Evolutionary conservation across 2,797 vertebrate genomes (phyloP), one percentile per base, ranked within the genome.

Genomic region (Mastacembelus armatus): DNA sequence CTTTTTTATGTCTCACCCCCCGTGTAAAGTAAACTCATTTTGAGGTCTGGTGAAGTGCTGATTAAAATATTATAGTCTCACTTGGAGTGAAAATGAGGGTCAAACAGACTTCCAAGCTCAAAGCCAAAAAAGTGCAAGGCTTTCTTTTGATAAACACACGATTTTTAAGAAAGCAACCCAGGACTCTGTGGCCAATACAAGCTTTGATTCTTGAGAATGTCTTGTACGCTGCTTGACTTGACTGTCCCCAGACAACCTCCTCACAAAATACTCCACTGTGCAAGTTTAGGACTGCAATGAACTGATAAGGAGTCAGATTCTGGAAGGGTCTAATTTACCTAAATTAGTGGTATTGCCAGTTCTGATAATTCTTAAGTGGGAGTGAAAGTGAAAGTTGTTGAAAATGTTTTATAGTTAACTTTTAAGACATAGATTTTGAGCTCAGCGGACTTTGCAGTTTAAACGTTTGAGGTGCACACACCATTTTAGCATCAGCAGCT

Each of bases 181-280:
- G 11, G 50, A 56, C 47, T 49, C 55, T 54, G 73, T 43, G 64
- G 73, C 79, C 84, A 87, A 66, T 43, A 62, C 47, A 74, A 79
- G 56, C 78, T 86, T 62, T 63, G 42, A 47, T 79, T 75, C 64
- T 52, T 84, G 69, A 72, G 73, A 86, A 83, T 66, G 40, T 72
- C 68, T 69, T 69, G 62, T 16, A 50, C 68, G 26, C 59, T 21
- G 43, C 61, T 86, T 80, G 80, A 84, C 73, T 80, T 19, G 1
- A 54, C 43, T 43, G 56, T 82, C 78, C 82, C 78, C 60, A 69
- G 78, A 72, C 18, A 62, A 52, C 62, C 59, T 55, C 27, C 10
- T 55, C 29, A 49, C 7, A 44, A 39, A 49, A 58, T 35, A 54
- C 2, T 7, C 15, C 18, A 15, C 32, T 61, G 26, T 61, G 36